Evolutionary conservation across 2,113 vertebrate genomes (phyloP), one percentile per base, ranked within the genome.

Genomic region (Telmatochromis bifrenatus): DNA sequence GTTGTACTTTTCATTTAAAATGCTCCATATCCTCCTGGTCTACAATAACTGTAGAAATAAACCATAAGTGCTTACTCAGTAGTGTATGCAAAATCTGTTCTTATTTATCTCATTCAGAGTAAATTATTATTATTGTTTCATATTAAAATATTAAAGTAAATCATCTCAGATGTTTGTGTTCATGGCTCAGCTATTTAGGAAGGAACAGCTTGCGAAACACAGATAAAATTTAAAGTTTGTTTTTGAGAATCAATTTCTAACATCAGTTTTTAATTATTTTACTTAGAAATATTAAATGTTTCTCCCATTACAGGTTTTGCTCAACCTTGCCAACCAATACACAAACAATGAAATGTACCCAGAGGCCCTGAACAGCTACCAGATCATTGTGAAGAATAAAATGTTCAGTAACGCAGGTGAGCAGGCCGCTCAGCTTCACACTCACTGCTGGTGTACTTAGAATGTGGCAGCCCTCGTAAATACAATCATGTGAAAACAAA

Each of bases 371-470:
- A 99, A 98, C 94, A 98, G 96, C 9, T 99, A 99, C 54, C 97
- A 99, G 95, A 97, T 99, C 87, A 98, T 99, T 84, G 98, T 99
- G 94, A 99, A 98, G 95, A 99, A 99, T 93, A 99, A 99, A 93
- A 98, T 98, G 98, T 99, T 99, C 93, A 98, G 85, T 92, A 98
- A 97, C 65, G 97, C 98, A 97, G 98, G 98, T 99, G 92, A 91
- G 96, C 10, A 54, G 14, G 7, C 5, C 14, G 2, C 13, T 58
- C 15, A 4, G 23, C 26, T 49, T 73, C 33, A 53, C 28, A 15
- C 7, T 62, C 31, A 37, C 49, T 9, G 33, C 17, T 73, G 42
- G 51, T 81, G 49, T 62, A 47, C 10, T 85, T 39, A 7, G 4
- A n/a, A 53, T 35, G 6, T 45, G 17, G 4, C 55, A 58, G 26